These are phyloP conservation scores for Passerina amoena DNA, from an alignment of 2,113 vertebrate species.

Conservation along the genomic window DNA sequence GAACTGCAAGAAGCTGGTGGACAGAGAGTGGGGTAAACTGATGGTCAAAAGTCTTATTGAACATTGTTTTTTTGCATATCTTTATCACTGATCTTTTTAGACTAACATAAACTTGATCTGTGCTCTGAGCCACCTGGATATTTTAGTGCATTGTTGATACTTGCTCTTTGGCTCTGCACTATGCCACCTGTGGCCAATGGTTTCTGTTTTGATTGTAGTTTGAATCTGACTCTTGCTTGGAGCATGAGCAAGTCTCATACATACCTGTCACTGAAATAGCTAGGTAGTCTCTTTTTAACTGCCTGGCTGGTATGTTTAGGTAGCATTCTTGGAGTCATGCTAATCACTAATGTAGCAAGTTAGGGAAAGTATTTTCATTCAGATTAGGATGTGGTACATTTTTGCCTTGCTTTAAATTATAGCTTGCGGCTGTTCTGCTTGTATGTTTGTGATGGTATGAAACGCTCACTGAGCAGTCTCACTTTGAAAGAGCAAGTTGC, in stretches of 20 bases:
- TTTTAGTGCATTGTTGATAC: not conserved
- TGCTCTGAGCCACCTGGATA: not conserved
- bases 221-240: not conserved
- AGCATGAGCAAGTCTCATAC: not conserved
- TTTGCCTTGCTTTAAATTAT: not conserved
- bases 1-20: not conserved
- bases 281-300: not conserved
- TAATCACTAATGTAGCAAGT: not conserved
- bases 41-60: not conserved
- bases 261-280: not conserved
- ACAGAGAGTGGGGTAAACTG: not conserved
- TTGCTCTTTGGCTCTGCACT: not conserved
- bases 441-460: not conserved
- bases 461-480: not conserved
- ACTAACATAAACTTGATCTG: not conserved
- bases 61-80: not conserved
- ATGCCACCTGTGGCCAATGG: not conserved
- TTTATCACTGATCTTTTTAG: not conserved
- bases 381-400: not conserved
- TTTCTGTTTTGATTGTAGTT: conserved; percentile 6
- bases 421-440: not conserved
- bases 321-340: not conserved
- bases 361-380: not conserved
- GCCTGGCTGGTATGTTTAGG: not conserved
- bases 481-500: not conserved